Base-by-base conservation (phyloP, 2,888 invertebrate genomes). In the Petrolisthes cinctipes region DNA sequence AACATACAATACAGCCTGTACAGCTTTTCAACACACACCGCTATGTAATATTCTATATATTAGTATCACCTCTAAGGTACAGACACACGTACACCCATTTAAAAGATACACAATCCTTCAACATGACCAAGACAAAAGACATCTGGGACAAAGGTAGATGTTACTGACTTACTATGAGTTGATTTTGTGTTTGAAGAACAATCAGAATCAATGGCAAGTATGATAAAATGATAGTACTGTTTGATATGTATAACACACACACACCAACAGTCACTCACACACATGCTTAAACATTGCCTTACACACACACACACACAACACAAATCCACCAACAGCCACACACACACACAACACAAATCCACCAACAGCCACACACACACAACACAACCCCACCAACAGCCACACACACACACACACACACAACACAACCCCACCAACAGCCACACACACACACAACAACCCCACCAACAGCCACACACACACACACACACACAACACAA, bases 221-320 rank as follows among this genome's bases (percentile, higher is more conserved):
- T 37, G 37, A 37, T 37, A 37, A 37, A 37, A 37, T 37, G 37
- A 37, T 37, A 37, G 37, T 37, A 37, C 37, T 37, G 37, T 37
- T 37, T 37, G 37, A 37, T 37, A 37, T 37, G 37, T 17, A 20
- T 9, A 7, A 23, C 53, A 76, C 23, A 76, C 53, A 76, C 76
- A 76, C 76, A 76, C 76, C 23, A 23, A 76, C 51, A 76, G 37
- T 37, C 11, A 37, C 17, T 37, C 54, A 76, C 5, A 76, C 53
- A 76, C 7, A 11, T 9, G 9, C 5, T 80, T 20, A 20, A 75
- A 9, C 17, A 5, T 85, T 20, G 5, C 20, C 23, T 51, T 66
- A 53, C n/a, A 79, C 79, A 53, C 79, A 79, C 79, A 53, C 79
- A 37, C 53, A 76, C 9, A n/a, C 75, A 75, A 23, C 9, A 0